These are phyloP conservation scores for Prunella fulvescens DNA, from an alignment of 2,113 vertebrate species.

Conservation along the genomic window DNA sequence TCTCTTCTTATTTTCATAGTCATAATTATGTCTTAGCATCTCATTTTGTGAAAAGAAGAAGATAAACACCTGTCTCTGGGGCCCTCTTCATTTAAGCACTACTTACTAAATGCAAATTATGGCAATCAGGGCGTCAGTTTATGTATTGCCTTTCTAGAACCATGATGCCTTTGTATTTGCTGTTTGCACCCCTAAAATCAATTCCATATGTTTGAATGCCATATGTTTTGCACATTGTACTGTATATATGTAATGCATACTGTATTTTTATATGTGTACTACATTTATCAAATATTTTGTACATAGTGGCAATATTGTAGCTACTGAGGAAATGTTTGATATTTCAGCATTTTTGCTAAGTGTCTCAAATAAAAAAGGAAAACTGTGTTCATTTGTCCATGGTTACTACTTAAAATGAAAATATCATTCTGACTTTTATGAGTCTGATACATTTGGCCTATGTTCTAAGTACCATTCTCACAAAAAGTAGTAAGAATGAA, in stretches of 20 bases:
- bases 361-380: constrained; percentile 81
- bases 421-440: neutral
- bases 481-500: neutral
- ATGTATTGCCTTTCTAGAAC: constrained; percentile 76
- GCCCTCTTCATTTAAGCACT: constrained; percentile 61
- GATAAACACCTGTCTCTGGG: constrained; percentile 51
- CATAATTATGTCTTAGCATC: constrained; percentile 77
- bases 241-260: constrained; percentile 97
- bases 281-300: constrained; percentile 87
- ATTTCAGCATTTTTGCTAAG: constrained; percentile 82
- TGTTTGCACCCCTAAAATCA: constrained; percentile 81
- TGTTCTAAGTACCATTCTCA: neutral
- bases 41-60: constrained; percentile 71
- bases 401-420: neutral
- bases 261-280: constrained; percentile 96
- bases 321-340: constrained; percentile 86
- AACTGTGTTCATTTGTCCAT: constrained; percentile 16
- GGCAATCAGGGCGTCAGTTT: constrained; percentile 70
- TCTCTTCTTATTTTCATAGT: constrained; percentile 70
- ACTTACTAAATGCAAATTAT: constrained; percentile 60
- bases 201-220: constrained; percentile 84
- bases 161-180: constrained; percentile 84
- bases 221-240: constrained; percentile 99
- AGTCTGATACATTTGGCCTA: neutral
- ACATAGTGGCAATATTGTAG: constrained; percentile 89